These are phyloP conservation scores for Platanista minor DNA, from an alignment of 2,113 vertebrate species.

Conservation along the genomic window DNA sequence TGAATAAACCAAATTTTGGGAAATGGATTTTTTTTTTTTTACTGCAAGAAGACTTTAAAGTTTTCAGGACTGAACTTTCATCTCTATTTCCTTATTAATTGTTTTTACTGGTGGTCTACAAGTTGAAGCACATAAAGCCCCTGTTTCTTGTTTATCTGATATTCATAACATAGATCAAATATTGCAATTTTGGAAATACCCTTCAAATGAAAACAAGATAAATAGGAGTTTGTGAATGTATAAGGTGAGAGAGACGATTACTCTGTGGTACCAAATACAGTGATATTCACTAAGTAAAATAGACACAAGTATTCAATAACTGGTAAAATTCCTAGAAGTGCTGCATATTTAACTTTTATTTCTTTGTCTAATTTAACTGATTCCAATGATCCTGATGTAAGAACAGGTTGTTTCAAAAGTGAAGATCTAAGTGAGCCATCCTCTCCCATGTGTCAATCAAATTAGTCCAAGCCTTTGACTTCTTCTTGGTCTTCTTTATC, in stretches of 20 bases:
- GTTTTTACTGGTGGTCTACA: not conserved
- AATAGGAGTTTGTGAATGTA: not conserved
- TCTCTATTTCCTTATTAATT: not conserved
- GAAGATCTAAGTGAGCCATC: not conserved
- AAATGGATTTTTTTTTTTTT: not conserved
- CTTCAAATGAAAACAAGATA: not conserved
- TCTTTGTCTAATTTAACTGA: not conserved
- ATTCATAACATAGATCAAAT: constrained; percentile 1
- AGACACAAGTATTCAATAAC: not conserved
- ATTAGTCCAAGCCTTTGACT: constrained; percentile 64
- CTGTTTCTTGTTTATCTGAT: constrained; percentile 29
- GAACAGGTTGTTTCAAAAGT: not conserved
- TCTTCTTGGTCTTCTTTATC: constrained; percentile 60
- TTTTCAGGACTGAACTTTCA: not conserved
- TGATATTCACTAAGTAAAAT: not conserved
- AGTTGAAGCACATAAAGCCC: not conserved
- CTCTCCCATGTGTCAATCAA: not conserved
- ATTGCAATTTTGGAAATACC: not conserved
- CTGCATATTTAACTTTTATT: constrained; percentile 36
- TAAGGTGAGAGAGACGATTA: not conserved
- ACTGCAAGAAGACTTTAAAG: not conserved
- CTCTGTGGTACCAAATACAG: not conserved
- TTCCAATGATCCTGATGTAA: not conserved
- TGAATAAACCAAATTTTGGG: not conserved
- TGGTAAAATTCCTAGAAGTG: not conserved